Conservation (phyloP, 2,888 invertebrate species). For the Plagodis pulveraria region DNA sequence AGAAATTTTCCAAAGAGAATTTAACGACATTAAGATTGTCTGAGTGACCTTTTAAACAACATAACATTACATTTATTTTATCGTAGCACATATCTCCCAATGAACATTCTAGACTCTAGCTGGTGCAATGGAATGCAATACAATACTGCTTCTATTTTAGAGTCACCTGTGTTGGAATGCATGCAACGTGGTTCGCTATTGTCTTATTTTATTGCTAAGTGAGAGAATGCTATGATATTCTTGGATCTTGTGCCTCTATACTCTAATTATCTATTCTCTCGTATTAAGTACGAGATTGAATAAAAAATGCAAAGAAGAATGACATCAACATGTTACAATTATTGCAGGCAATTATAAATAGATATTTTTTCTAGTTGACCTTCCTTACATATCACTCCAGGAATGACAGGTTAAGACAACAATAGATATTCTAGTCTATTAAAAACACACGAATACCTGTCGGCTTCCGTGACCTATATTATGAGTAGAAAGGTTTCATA, state of each 20-base stretch:
- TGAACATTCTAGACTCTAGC: slow-evolving; percentile 12
- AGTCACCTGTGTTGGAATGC: slow-evolving; percentile 10
- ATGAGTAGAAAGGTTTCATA: slow-evolving; percentile 35
- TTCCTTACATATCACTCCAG: slow-evolving; percentile 30
- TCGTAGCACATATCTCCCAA: too few relatives aligned
- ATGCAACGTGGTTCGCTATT: not conserved
- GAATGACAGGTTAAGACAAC: slow-evolving; percentile 44
- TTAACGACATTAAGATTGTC: too few relatives aligned
- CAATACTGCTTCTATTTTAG: slow-evolving; percentile 26
- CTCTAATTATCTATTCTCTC: too few relatives aligned
- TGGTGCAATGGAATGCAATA: slow-evolving; percentile 21
- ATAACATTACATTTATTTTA: too few relatives aligned
- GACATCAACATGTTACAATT: too few relatives aligned
- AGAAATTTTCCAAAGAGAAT: too few relatives aligned
- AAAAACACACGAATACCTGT: slow-evolving; percentile 58
- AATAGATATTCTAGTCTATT: slow-evolving; percentile 58
- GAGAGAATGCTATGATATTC: not conserved
- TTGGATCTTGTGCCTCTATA: too few relatives aligned
- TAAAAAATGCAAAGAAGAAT: too few relatives aligned
- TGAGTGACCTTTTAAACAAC: too few relatives aligned
- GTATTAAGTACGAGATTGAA: too few relatives aligned
- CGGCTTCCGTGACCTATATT: slow-evolving; percentile 55
- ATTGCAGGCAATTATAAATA: not conserved
- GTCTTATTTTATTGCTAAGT: not conserved
- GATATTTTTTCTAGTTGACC: slow-evolving; percentile 32